These are phyloP conservation scores for Heterodera schachtii DNA, from an alignment of 1,140 invertebrate genomes.

Conservation along the genomic window DNA sequence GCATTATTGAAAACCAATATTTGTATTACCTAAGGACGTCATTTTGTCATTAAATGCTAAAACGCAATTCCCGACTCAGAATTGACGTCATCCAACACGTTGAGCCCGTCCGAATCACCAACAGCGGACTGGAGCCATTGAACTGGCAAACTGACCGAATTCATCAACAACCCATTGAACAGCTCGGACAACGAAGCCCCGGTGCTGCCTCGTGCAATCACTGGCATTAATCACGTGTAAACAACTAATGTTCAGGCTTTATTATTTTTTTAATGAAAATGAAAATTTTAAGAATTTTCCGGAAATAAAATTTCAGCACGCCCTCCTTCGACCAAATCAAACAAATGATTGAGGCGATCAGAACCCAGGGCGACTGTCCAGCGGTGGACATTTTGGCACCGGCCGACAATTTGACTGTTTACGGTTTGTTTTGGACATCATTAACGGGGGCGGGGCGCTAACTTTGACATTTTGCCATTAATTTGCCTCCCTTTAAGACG, in stretches of 20 bases:
- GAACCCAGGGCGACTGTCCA: slow-evolving; percentile 22
- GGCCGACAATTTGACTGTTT: background rate
- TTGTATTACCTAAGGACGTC: no score
- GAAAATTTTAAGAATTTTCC: no score
- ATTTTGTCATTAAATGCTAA: background rate
- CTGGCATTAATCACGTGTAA: background rate
- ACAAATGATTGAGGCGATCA: slow-evolving; percentile 17
- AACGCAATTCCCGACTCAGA: background rate
- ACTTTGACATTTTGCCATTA: background rate
- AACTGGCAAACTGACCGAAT: slow-evolving; percentile 14
- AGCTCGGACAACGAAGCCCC: no score
- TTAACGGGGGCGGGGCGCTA: background rate
- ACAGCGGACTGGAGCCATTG: slow-evolving; percentile 22
- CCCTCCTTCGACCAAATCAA: slow-evolving; percentile 16
- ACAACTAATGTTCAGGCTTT: background rate
- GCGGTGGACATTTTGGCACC: background rate
- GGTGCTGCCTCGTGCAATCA: background rate
- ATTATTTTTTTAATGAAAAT: no score
- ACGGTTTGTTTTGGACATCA: background rate
- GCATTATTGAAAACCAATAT: no score
- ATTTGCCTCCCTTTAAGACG: slow-evolving; percentile 2
- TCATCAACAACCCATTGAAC: slow-evolving; percentile 14
- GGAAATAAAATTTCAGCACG: background rate
- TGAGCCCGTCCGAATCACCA: background rate
- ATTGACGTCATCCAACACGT: background rate